These are phyloP conservation scores for Probosciger aterrimus DNA, from an alignment of 2,113 vertebrate genomes.

Conservation along the genomic window DNA sequence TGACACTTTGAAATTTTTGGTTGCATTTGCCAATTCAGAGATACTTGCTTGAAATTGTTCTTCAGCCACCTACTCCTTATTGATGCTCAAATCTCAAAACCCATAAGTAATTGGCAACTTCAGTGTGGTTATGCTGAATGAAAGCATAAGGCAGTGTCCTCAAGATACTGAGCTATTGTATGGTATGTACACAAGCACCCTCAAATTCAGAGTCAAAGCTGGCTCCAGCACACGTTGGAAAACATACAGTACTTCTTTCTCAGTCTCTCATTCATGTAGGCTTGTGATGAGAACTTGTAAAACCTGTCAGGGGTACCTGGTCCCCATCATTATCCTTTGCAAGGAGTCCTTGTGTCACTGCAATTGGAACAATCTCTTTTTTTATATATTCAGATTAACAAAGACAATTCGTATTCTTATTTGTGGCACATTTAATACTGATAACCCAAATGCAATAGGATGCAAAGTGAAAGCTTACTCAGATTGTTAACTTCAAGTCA, in stretches of 20 bases:
- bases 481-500: background rate
- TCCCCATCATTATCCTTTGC: background rate
- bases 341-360: background rate
- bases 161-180: background rate
- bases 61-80: background rate
- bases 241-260: rapidly evolving
- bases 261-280: background rate
- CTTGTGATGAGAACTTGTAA: background rate
- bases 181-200: rapidly evolving
- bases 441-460: background rate
- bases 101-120: background rate
- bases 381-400: background rate
- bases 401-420: background rate
- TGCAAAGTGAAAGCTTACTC: background rate
- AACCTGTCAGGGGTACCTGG: background rate
- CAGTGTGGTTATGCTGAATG: background rate
- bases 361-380: background rate
- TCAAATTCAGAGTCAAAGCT: background rate
- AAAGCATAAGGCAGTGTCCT: background rate
- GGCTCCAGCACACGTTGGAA: background rate
- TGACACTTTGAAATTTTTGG: background rate
- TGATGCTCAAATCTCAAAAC: background rate
- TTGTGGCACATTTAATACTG: background rate
- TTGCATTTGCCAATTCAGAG: background rate
- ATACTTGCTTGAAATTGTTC: background rate